These are phyloP conservation scores for Hypothenemus hampei DNA, from an alignment of 1,140 invertebrate species.

Conservation along the genomic window DNA sequence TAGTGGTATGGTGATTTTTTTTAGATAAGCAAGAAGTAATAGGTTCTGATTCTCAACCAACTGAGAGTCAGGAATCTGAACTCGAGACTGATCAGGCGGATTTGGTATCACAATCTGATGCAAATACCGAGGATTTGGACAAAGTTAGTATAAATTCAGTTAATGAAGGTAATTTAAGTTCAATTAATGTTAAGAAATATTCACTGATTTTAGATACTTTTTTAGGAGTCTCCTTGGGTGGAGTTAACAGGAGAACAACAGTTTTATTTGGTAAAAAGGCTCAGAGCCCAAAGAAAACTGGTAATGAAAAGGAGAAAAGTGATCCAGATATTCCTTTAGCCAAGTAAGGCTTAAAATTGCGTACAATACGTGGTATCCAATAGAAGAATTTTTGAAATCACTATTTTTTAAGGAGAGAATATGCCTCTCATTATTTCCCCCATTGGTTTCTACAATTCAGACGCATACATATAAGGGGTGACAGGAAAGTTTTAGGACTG, in stretches of 20 bases:
- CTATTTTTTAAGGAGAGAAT: no score
- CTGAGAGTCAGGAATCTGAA: slow-evolving; percentile 44
- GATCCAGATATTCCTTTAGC: slow-evolving; percentile 13
- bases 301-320: slow-evolving; percentile 35
- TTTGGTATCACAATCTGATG: slow-evolving; percentile 11
- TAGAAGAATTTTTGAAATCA: neutral
- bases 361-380: slow-evolving; percentile 1
- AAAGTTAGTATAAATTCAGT: slow-evolving; percentile 5
- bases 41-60: slow-evolving; percentile 14
- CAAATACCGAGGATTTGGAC: slow-evolving; percentile 6
- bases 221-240: slow-evolving; percentile 41
- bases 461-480: no score
- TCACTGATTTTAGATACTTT: neutral
- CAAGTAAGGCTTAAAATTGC: neutral
- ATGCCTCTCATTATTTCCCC: no score
- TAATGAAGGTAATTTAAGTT: neutral
- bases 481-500: no score
- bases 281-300: slow-evolving; percentile 48
- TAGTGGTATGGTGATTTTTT: neutral
- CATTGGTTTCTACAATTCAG: no score
- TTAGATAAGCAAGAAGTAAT: slow-evolving; percentile 4
- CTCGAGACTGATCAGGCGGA: slow-evolving; percentile 30
- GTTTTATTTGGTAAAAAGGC: slow-evolving; percentile 77
- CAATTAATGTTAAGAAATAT: neutral
- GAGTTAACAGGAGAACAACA: slow-evolving; percentile 78